Conservation (phyloP, 2,888 invertebrate species). For the Leuctra nigra region DNA sequence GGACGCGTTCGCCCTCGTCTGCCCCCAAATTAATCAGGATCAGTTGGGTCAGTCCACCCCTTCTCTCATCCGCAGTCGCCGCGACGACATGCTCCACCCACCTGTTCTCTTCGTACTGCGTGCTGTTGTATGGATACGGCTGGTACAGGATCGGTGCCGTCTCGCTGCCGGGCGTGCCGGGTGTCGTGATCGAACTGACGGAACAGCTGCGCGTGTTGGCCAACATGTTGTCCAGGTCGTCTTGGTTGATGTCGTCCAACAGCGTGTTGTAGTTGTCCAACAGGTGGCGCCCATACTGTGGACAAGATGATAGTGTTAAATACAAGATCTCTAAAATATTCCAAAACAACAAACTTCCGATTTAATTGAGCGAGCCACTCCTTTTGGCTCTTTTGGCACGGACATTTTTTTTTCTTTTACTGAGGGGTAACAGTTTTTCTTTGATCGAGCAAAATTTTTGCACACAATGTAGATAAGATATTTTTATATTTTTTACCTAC, state of each 20-base stretch:
- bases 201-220: constrained; percentile 81
- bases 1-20: too few species aligned
- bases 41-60: too few species aligned
- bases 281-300: constrained; percentile 67
- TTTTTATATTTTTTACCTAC: too few species aligned
- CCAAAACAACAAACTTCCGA: not conserved
- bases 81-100: not conserved
- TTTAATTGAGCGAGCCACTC: too few species aligned
- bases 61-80: too few species aligned
- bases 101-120: not conserved
- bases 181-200: constrained; percentile 62
- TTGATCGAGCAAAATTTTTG: too few species aligned
- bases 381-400: too few species aligned
- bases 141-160: not conserved
- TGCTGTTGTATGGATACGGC: not conserved
- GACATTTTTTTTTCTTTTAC: too few species aligned
- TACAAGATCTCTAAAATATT: not conserved
- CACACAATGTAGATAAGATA: too few species aligned
- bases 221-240: constrained; percentile 65
- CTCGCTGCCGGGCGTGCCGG: constrained; percentile 12
- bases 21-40: too few species aligned
- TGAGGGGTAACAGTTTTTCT: too few species aligned
- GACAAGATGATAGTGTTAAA: constrained; percentile 27
- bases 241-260: constrained; percentile 77
- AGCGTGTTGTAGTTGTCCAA: constrained; percentile 81